Base-by-base conservation (phyloP, 2,888 invertebrate genomes). In the Philaethria dido region DNA sequence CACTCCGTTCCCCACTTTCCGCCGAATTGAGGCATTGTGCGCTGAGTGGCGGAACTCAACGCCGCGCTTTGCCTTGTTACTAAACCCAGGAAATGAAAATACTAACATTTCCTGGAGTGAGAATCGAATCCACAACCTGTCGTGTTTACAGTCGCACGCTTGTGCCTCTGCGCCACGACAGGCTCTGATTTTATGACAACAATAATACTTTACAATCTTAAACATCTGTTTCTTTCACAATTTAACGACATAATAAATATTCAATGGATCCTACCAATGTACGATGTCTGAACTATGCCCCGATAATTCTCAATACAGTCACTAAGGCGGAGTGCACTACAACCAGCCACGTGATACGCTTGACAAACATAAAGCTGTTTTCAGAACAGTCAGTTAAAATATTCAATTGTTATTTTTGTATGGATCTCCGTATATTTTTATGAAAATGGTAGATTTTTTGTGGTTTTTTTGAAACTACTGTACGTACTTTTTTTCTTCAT, bases 241-340 rank as follows among this genome's bases (percentile, higher is more conserved):
- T 0, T 33, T 33, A 6, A 18, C 6, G 14, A 25, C 48, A 9
- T 50, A 6, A 8, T 14, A 25, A 25, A 50, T 22, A 25, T 48
- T 48, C 48, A 8, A n/a, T 9, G 14, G 14, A 25, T 50, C 14
- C 14, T 25, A 50, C n/a, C 22, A 66, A 44, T 66, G 70, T 50
- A 60, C 62, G 16, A 68, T 68, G 63, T 22, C 39, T 70, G 44
- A 55, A 64, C 16, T 66, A 64, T 47, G 59, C 61, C 25, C 63
- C 61, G 55, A 68, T 70, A 63, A 68, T 65, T n/a, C 55, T 70
- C 20, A 70, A 66, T 64, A 65, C 68, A 39, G 66, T 68, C 25
- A 68, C 70, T 50, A 70, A 66, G 68, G 68, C 66, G 61, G 18
- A 44, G 25, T 33, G 16, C 29, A 29, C 60, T 60, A 29, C 18